Percentiles rank a stretch among this genome's conserved stretches.
Conservation (phyloP, 2,797 vertebrate genomes). For the Carduelis carduelis region DNA sequence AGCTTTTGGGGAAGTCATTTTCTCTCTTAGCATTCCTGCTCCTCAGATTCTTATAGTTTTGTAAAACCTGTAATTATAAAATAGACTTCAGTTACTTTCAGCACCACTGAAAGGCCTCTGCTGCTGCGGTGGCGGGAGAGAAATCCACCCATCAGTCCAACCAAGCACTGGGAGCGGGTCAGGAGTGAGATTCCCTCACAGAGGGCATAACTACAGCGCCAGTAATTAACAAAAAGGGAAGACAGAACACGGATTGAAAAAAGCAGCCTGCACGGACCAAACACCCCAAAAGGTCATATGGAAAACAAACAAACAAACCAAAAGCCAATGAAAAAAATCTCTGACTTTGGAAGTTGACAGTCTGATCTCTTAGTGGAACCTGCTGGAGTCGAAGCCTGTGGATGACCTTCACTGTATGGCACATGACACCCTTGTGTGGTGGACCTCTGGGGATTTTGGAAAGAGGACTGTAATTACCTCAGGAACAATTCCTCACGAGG, state of each 20-base stretch:
- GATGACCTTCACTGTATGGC: background rate
- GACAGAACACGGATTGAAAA: background rate
- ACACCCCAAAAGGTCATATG: background rate
- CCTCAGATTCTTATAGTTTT: background rate
- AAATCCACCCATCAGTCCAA: background rate
- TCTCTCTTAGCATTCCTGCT: background rate
- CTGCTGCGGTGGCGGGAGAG: background rate
- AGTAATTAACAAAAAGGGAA: background rate
- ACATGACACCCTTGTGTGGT: too few relatives aligned
- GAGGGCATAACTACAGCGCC: rapidly evolving
- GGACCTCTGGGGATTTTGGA: background rate
- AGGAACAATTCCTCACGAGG: background rate
- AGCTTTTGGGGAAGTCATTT: background rate
- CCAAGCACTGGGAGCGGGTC: background rate
- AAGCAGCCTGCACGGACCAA: background rate
- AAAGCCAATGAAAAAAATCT: background rate
- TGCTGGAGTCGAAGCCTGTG: background rate
- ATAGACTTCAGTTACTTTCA: background rate
- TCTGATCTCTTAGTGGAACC: background rate
- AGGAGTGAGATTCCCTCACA: background rate
- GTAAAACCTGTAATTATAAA: background rate
- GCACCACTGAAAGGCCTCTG: background rate
- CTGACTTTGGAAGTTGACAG: background rate
- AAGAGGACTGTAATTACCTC: background rate
- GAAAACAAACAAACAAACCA: background rate